Conservation (phyloP, 2,113 vertebrate species). For the Oreochromis aureus region DNA sequence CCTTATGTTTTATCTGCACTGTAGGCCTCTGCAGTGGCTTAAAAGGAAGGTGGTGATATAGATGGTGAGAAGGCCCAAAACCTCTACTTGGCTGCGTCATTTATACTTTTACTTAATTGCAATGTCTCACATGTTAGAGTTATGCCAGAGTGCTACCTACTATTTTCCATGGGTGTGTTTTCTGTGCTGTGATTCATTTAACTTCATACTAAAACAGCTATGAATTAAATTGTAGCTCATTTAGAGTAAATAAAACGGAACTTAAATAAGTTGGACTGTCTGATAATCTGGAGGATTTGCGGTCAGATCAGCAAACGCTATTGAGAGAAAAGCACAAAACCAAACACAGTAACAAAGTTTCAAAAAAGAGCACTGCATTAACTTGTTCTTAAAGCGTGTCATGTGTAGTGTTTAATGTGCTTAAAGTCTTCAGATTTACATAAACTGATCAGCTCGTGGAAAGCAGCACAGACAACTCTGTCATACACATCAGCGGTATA, state of each 20-base stretch:
- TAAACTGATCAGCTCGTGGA: constrained; percentile 29
- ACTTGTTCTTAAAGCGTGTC: neutral
- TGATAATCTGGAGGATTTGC: neutral
- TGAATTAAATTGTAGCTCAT: neutral
- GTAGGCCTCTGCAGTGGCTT: constrained; percentile 19
- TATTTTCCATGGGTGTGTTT: neutral
- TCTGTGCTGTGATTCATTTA: neutral
- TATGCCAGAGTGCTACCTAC: neutral
- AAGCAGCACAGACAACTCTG: constrained; percentile 14
- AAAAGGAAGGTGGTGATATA: constrained; percentile 7
- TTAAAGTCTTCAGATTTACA: constrained; percentile 12
- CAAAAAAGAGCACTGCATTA: neutral
- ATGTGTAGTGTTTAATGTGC: neutral
- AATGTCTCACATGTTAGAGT: neutral
- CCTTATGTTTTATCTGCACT: constrained; percentile 45
- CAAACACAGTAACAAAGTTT: neutral
- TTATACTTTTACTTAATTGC: neutral
- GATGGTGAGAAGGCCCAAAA: neutral
- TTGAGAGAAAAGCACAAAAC: neutral
- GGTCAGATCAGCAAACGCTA: neutral
- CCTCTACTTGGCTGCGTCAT: neutral
- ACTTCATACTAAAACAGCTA: neutral
- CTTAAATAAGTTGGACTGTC: neutral
- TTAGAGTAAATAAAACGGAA: neutral
- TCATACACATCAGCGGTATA: constrained; percentile 58